Base-by-base conservation (phyloP, 2,888 invertebrate species). In the Drosophila greeni region DNA sequence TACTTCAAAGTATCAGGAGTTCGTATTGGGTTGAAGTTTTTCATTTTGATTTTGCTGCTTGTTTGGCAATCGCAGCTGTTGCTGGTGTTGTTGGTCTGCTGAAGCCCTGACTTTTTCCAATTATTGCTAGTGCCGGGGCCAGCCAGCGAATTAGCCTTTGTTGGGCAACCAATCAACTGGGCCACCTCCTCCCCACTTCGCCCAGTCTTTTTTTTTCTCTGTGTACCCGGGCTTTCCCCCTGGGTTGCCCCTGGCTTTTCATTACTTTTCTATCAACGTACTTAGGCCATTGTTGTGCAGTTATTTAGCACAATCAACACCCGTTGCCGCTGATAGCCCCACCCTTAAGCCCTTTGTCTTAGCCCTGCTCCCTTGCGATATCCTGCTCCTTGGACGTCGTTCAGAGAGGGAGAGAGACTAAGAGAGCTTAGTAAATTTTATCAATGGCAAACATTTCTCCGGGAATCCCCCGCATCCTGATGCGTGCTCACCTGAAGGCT, bases 201-300 rank as follows among this genome's bases (percentile, higher is more conserved):
- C 36, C 20, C 16, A 31, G 26, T 23, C 24, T 37, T 14, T 34
- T 33, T 29, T 33, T 33, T 4, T n/a, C n/a, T 34, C 20, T 48
- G 18, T 33, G 20, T 34, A n/a, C 31, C 18, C 29, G 18, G 12
- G 29, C 29, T 29, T 29, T 16, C 49, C 43, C 47, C 31, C 20
- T 52, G 48, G 52, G 47, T 51, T 47, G 56, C 56, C 52, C 52
- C 66, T 69, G 54, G 69, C 62, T 70, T 83, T 80, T 80, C 79
- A 80, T 80, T 80, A 80, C 84, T 80, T 80, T 80, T 80, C 79
- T 83, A 80, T 83, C 84, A 80, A 84, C 84, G 79, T 83, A 80
- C 79, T 80, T 80, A 80, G 78, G 75, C 78, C 71, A 83, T 80
- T 80, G 84, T 80, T 80, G 84, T 76, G 79, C 84, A 80, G 79